Evolutionary conservation across 2,113 vertebrate species (phyloP), one percentile per base, ranked within the genome.

Genomic region (Lathamus discolor): DNA sequence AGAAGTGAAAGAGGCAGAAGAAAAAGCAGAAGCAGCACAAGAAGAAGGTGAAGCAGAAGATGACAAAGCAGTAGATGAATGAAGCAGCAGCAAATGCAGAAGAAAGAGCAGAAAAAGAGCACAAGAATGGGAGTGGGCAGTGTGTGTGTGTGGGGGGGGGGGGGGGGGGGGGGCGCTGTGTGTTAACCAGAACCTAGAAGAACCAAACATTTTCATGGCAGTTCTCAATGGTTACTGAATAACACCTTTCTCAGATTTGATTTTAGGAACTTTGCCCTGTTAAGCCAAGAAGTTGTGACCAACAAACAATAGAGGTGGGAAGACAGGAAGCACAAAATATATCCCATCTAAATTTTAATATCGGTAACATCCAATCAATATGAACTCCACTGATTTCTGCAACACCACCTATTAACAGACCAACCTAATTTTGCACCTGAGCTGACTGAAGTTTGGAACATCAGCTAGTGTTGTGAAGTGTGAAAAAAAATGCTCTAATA

Each of bases 401-500:
- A 74, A 66, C 44, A 74, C 55, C 48, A 62, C 11, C 73, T 77
- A 12, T 25, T 70, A 77, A 54, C 11, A 82, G 73, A 70, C 20
- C 7, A 28, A 63, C 27, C 15, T 82, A 28, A 82, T 84, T 76
- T 81, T 82, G 19, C 19, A 63, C n/a, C 81, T 63, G 51, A 78
- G 55, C 51, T 78, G 37, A n/a, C 61, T 70, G 61, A 75, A 78
- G 49, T 54, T 74, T 78, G 69, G n/a, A 89, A 77, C 14, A 88
- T 44, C 35, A 80, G 17, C 5, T 28, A 55, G n/a, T n/a, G 24
- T 70, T 88, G 17, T 27, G 11, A 86, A 41, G 73, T 59, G 37
- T 46, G 43, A 77, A 86, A 86, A 86, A 86, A 92, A 91, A 80
- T 27, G 22, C 44, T 89, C 49, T 46, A 31, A 29, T 54, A 67